Base-by-base conservation (phyloP, 2,113 vertebrate genomes). In the Microtus richardsoni region DNA sequence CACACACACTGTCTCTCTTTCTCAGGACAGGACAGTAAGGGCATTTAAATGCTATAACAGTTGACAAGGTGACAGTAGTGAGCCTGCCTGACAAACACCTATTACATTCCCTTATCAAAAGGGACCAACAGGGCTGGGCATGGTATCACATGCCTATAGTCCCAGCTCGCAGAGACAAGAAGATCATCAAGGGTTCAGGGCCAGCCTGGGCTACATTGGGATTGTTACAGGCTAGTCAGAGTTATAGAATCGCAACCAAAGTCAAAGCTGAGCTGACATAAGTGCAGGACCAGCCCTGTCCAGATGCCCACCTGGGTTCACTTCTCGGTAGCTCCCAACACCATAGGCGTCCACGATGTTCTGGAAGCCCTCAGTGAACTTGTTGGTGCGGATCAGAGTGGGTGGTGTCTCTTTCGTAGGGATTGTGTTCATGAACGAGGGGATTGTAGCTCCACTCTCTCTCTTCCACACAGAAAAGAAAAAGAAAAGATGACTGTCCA, bases 321-420 rank as follows among this genome's bases (percentile, higher is more conserved):
- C 99, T 97, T 99, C 99, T 77, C 99, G 98, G 75, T 99, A 99
- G 97, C 75, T 99, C 41, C 99, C 99, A 30, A 99, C 99, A 24
- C 99, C 99, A 1, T 99, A 99, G n/a, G 99, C 99, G 5, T 99
- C 99, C 88, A 99, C 99, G 2, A 99, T 99, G 96, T 98, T 99
- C 98, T 99, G 99, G 98, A 99, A 99, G 28, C 99, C 99, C 94
- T 99, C 99, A 21, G 99, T 99, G 98, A 99, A 99, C 87, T 99
- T 99, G 98, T 99, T 99, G 98, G 99, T 99, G 62, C 99, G 99
- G 95, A 99, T 99, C 17, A 99, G 98, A 3, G 99, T 99, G 0
- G 99, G 99, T 33, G 99, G 99, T 10, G 99, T 99, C 94, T 99
- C 99, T 21, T 95, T 99, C 44, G 99, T 99, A 17, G 99, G 99